Base-by-base conservation (phyloP, 1,140 invertebrate species). In the Magallana ariakensis region DNA sequence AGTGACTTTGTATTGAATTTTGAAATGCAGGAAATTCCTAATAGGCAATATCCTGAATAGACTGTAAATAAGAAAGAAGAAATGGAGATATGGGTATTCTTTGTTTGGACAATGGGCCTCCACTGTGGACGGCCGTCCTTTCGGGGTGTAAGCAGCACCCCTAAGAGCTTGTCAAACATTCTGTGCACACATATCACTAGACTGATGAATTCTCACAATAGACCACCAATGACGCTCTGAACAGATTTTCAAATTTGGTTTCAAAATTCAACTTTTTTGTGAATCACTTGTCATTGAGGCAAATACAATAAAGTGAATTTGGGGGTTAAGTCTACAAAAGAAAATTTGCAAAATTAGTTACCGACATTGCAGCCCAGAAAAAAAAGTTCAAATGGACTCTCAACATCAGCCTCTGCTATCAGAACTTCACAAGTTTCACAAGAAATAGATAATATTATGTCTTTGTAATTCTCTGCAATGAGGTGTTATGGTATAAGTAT, bases 31-130 rank as follows among this genome's bases (percentile, higher is more conserved):
- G 66, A 75, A 75, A 75, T 75, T 75, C 22, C 66, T 75, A 75
- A 75, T 75, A 75, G 66, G 66, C 66, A 75, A 75, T 75, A 75
- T 75, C 66, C 66, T 75, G 66, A 75, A 75, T 75, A 75, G 66
- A 75, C 13, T 75, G 66, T 75, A 75, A 75, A 75, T 75, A 75
- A 46, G 33, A 46, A 26, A 75, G 22, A 75, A 75, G 66, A 75
- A 75, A 75, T 75, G 66, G 66, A 75, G 66, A 75, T 19, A 75
- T 75, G 22, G 33, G 66, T 11, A 26, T 13, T 75, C 66, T 33
- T 26, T 75, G 66, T 75, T 75, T 75, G 66, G 66, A 75, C 66
- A 75, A 75, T 75, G 66, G 66, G 66, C 66, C 33, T 75, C 9
- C 22, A 33, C 22, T 26, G 66, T 75, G 66, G 66, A 13, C 66